Percentiles rank a stretch among this genome's conserved stretches.
Evolutionary conservation across 2,113 vertebrate species (phyloP).

Genomic region (Varanus komodoensis): DNA sequence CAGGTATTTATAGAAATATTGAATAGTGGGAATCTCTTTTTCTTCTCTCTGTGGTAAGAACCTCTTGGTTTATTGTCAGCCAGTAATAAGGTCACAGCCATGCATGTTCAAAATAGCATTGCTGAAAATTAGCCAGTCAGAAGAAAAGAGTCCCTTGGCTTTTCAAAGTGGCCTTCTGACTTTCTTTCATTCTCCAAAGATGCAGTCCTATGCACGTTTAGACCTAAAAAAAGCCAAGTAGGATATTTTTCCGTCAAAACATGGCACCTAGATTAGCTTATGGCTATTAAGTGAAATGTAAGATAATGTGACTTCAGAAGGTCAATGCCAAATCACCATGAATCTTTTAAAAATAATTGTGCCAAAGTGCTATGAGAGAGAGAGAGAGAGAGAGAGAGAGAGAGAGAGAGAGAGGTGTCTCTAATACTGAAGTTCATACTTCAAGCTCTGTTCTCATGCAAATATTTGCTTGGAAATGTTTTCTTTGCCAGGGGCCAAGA

Average conservation of each 20-base stretch:
- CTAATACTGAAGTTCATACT: conserved; percentile 52
- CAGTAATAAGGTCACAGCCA: not conserved
- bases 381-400: not conserved
- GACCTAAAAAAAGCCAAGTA: no score
- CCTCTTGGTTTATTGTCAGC: not conserved
- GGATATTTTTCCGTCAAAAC: no score
- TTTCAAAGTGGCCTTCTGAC: not conserved
- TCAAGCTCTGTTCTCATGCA: conserved; percentile 39
- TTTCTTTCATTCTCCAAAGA: conserved; percentile 45
- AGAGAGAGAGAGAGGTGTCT: conserved; percentile 30
- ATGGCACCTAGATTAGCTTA: conserved; percentile 42
- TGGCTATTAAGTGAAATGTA: conserved; percentile 51
- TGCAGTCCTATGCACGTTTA: no score
- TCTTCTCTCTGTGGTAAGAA: not conserved
- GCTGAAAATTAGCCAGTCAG: not conserved
- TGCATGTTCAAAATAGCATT: fast-evolving
- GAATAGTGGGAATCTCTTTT: not conserved
- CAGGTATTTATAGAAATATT: not conserved
- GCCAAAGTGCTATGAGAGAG: conserved; percentile 28
- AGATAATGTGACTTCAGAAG: conserved; percentile 59
- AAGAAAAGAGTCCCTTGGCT: not conserved
- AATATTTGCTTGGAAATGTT: conserved; percentile 69
- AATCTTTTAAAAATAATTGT: not conserved
- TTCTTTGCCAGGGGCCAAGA: conserved; percentile 37
- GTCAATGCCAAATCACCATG: conserved; percentile 34